Conservation (phyloP, 2,113 vertebrate genomes). For the Nematolebias whitei region DNA sequence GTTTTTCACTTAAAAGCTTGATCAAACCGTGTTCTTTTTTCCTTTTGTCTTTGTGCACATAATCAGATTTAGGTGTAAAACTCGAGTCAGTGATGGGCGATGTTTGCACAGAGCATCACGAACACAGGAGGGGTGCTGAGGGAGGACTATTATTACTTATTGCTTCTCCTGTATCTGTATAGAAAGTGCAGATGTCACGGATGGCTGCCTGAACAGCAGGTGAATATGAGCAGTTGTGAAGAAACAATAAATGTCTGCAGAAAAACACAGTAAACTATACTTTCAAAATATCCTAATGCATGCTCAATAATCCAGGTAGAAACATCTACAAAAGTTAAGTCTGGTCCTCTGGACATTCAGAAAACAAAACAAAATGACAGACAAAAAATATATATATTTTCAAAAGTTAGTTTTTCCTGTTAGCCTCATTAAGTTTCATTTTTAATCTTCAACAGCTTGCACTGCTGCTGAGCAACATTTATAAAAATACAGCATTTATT, state of each 20-base stretch:
- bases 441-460: neutral
- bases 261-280: neutral
- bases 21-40: constrained; percentile 36
- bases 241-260: neutral
- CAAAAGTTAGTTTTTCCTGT: neutral
- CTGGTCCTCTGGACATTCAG: no score
- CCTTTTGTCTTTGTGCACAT: constrained; percentile 17
- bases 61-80: constrained; percentile 12
- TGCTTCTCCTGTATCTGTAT: constrained; percentile 34
- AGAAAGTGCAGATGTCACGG: constrained; percentile 33
- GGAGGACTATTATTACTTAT: constrained; percentile 30
- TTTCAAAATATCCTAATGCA: no score
- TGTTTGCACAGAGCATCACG: constrained; percentile 20
- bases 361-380: no score
- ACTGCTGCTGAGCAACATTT: neutral
- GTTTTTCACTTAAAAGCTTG: constrained; percentile 12
- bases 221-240: neutral
- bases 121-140: constrained; percentile 19
- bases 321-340: no score
- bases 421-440: neutral
- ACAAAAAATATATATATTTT: no score
- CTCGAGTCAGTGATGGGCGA: neutral
- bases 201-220: constrained; percentile 16
- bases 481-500: no score
- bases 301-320: no score